phyloP scores from a whole-genome alignment of 2,797 vertebrate species.

The Harpagifer antarcticus region DNA sequence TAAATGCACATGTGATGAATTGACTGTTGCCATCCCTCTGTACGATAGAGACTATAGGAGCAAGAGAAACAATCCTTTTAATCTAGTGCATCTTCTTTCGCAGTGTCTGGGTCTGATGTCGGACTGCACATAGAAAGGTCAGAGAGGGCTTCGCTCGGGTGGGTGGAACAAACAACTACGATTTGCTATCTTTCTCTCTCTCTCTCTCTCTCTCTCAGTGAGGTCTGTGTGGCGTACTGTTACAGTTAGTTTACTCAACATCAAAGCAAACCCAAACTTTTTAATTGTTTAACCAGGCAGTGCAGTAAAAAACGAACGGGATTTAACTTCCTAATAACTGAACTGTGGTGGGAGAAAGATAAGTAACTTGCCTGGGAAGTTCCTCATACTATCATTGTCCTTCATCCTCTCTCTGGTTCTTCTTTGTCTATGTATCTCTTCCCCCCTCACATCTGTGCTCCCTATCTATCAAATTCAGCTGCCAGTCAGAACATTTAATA shows the following conservation, averaged over 20 bases:
- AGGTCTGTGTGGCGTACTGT: constrained; percentile 66
- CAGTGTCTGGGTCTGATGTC: constrained; percentile 68
- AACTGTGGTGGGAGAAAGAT: constrained; percentile 49
- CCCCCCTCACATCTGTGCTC: constrained; percentile 9
- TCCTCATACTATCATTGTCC: constrained; percentile 16
- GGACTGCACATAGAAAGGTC: constrained; percentile 73
- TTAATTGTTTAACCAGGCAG: constrained; percentile 56
- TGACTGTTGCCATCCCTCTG: constrained; percentile 46
- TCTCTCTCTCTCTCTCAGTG: constrained; percentile 55
- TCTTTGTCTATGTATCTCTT: constrained; percentile 30
- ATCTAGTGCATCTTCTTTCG: constrained; percentile 74
- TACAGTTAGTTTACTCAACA: constrained; percentile 66
- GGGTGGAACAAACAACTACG: constrained; percentile 78
- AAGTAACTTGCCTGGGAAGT: constrained; percentile 48
- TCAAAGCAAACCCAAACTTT: constrained; percentile 66
- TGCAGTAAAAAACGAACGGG: constrained; percentile 8
- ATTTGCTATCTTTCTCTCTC: constrained; percentile 49
- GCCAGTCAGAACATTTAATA: constrained; percentile 29
- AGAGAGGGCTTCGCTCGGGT: constrained; percentile 67
- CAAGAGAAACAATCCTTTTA: constrained; percentile 73
- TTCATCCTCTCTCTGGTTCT: constrained; percentile 15
- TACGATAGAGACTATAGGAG: constrained; percentile 60
- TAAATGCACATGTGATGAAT: constrained; percentile 57
- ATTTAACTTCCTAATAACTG: constrained; percentile 59
- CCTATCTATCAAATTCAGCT: constrained; percentile 14